phyloP scores from a whole-genome alignment of 2,888 invertebrate species.

The Quadroppia sp. region DNA sequence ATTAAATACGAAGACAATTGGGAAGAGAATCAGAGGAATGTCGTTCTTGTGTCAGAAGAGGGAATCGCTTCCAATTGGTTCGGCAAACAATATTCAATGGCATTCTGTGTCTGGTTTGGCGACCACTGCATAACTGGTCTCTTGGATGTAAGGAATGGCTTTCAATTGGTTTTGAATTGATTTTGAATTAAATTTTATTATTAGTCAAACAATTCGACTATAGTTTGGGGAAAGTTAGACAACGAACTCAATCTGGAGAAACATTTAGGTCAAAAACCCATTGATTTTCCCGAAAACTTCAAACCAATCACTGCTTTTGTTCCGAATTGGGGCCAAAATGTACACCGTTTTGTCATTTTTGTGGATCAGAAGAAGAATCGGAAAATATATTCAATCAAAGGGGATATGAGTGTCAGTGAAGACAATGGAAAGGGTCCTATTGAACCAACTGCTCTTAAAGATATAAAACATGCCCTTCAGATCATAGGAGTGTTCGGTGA shows the following conservation, averaged over 20 bases:
- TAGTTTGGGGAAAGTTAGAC: not conserved
- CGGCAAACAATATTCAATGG: not conserved
- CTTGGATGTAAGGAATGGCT: not conserved
- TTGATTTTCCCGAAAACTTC: not conserved
- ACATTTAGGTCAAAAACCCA: not conserved
- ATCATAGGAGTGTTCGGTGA: not conserved
- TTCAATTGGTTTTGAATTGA: not conserved
- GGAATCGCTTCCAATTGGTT: not conserved
- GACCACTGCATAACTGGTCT: not conserved
- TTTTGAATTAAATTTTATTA: not conserved
- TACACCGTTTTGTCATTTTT: not conserved
- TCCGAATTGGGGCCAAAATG: not conserved
- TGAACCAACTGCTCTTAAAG: not conserved
- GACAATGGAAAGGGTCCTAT: too few relatives aligned
- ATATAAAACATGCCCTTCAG: not conserved
- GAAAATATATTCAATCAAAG: not conserved
- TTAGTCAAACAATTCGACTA: not conserved
- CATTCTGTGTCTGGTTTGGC: conserved; percentile 11
- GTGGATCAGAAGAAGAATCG: not conserved
- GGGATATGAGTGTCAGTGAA: not conserved
- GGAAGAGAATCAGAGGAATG: not conserved
- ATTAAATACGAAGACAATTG: not conserved
- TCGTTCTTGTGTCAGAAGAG: not conserved
- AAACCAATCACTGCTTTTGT: not conserved
- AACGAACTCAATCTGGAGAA: not conserved